Conservation (phyloP, 2,113 vertebrate genomes). For the Peromyscus maniculatus region DNA sequence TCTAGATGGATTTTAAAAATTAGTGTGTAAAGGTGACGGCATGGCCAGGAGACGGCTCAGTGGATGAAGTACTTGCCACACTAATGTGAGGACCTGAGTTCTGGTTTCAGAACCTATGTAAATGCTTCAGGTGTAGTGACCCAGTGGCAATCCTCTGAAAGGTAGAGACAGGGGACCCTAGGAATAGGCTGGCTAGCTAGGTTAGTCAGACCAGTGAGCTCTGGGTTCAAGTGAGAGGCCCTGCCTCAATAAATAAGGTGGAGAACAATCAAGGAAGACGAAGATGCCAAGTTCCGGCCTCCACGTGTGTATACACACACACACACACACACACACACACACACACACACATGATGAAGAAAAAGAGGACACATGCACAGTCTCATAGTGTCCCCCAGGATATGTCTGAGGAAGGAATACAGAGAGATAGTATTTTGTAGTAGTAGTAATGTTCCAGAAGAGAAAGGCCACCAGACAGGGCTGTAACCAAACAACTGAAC, state of each 20-base stretch:
- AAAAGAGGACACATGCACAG: background rate
- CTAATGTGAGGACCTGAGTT: background rate
- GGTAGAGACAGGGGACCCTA: background rate
- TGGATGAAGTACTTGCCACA: background rate
- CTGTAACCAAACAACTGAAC: background rate
- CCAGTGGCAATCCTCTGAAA: background rate
- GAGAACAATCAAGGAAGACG: background rate
- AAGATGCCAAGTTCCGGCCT: background rate
- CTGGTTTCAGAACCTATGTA: background rate
- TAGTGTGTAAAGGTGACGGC: background rate
- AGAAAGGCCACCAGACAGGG: background rate
- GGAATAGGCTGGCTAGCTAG: background rate
- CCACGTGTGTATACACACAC: too few relatives aligned
- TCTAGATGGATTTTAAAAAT: background rate
- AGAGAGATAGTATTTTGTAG: background rate
- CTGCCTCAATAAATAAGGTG: background rate
- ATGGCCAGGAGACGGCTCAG: background rate
- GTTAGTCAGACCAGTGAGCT: background rate
- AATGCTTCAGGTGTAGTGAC: background rate
- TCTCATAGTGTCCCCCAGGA: background rate
- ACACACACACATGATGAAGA: too few relatives aligned
- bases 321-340: too few relatives aligned
- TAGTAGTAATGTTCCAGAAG: background rate
- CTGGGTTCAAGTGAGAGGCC: background rate
- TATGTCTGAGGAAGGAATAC: background rate